These are phyloP conservation scores for Laticauda colubrina DNA, from an alignment of 2,113 vertebrate genomes.

Conservation along the genomic window DNA sequence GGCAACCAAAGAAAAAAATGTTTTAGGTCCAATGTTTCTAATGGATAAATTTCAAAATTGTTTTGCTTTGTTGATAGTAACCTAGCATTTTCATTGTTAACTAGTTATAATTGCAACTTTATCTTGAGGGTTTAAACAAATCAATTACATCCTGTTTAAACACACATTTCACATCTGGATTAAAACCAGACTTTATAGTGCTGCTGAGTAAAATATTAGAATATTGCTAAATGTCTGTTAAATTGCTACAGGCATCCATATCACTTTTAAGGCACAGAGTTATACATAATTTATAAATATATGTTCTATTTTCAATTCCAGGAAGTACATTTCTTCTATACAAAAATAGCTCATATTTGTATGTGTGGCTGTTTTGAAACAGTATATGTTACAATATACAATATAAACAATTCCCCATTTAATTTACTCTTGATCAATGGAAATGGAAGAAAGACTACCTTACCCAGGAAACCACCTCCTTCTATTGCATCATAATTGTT, in stretches of 20 bases:
- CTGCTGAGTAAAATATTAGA: neutral
- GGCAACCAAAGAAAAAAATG: neutral
- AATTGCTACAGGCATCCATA: neutral
- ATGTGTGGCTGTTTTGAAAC: neutral
- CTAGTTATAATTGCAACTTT: neutral
- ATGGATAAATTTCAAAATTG: neutral
- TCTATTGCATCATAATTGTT: constrained; percentile 87
- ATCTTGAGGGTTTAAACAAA: neutral
- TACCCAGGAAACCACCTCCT: constrained; percentile 82
- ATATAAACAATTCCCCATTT: neutral
- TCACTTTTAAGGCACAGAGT: neutral
- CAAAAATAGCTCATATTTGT: neutral
- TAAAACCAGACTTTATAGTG: neutral
- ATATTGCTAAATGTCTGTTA: neutral
- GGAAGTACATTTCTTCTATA: neutral
- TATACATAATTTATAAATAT: neutral
- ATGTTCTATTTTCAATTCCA: neutral
- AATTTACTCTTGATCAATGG: neutral
- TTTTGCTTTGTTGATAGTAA: neutral
- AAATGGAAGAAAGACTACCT: constrained; percentile 53
- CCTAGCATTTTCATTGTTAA: neutral
- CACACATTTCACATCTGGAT: neutral
- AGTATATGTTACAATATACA: no score
- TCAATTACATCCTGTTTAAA: neutral
- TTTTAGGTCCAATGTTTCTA: neutral